These are phyloP conservation scores for Dryocosmus kuriphilus DNA, from an alignment of 2,888 invertebrate species.

Conservation along the genomic window DNA sequence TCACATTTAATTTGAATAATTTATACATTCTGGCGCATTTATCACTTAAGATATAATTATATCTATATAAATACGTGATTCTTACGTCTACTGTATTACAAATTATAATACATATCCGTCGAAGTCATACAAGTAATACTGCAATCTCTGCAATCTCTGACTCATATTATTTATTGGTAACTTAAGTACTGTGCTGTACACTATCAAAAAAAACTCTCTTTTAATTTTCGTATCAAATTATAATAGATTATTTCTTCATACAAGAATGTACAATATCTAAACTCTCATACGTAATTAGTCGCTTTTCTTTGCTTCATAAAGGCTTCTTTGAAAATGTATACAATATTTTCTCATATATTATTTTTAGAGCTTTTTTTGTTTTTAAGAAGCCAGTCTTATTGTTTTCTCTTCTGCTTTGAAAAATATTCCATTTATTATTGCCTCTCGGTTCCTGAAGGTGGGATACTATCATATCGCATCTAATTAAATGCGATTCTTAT, in stretches of 20 bases:
- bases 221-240: not conserved
- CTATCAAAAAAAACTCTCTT: constrained; percentile 11
- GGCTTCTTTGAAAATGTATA: constrained; percentile 13
- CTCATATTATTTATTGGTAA: constrained; percentile 22
- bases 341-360: not conserved
- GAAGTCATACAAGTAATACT: constrained; percentile 38
- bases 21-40: constrained; percentile 19
- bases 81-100: not conserved
- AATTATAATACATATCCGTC: constrained; percentile 2
- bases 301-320: not conserved
- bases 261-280: not conserved
- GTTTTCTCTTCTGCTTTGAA: not conserved
- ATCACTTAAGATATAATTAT: constrained; percentile 4
- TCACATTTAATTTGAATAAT: constrained; percentile 28
- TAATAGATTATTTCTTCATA: not conserved
- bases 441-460: not conserved
- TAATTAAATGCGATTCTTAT: not conserved
- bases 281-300: not conserved
- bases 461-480: not conserved
- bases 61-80: constrained; percentile 9
- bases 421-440: not conserved
- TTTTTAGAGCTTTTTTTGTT: not conserved
- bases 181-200: constrained; percentile 37
- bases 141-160: constrained; percentile 24
- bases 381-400: constrained; percentile 34